These are phyloP conservation scores for Drosophila chauvacae DNA, from an alignment of 1,140 invertebrate genomes.

Conservation along the genomic window DNA sequence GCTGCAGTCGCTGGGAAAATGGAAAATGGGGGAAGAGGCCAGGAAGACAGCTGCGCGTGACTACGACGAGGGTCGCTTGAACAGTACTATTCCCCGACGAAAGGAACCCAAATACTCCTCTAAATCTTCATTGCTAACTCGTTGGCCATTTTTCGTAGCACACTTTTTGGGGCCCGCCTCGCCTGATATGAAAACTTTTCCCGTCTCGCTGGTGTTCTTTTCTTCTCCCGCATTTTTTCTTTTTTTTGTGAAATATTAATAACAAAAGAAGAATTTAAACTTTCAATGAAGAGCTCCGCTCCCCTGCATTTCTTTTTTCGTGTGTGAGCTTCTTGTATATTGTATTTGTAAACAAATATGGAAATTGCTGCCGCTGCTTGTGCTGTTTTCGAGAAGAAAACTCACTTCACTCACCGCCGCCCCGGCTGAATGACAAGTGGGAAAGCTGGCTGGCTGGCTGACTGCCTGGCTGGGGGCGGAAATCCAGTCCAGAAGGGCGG, in stretches of 20 bases:
- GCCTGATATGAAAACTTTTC: slow-evolving; percentile 19
- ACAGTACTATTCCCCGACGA: neutral
- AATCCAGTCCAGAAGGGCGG: neutral
- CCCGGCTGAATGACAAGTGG: slow-evolving; percentile 36
- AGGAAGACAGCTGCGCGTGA: slow-evolving; percentile 36
- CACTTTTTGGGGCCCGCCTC: slow-evolving; percentile 25
- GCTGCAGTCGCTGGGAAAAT: slow-evolving; percentile 53
- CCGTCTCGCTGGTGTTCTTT: slow-evolving; percentile 5
- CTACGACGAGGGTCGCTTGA: slow-evolving; percentile 34
- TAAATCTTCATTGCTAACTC: slow-evolving; percentile 19
- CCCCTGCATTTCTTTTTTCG: slow-evolving; percentile 2
- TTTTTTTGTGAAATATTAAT: slow-evolving; percentile 69
- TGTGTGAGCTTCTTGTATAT: slow-evolving; percentile 45
- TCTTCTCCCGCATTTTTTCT: slow-evolving; percentile 3
- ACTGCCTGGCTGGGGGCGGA: neutral
- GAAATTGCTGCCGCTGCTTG: slow-evolving; percentile 57
- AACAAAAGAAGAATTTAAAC: slow-evolving; percentile 80
- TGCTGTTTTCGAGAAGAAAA: slow-evolving; percentile 27
- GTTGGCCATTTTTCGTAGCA: slow-evolving; percentile 19
- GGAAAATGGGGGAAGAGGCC: neutral
- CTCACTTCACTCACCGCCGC: slow-evolving; percentile 23
- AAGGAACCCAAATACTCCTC: neutral
- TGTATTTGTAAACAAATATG: slow-evolving; percentile 63
- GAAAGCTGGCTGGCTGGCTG: neutral
- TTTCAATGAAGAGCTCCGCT: slow-evolving; percentile 67